phyloP scores from a whole-genome alignment of 2,888 invertebrate species.

The Octonoba sinensis region DNA sequence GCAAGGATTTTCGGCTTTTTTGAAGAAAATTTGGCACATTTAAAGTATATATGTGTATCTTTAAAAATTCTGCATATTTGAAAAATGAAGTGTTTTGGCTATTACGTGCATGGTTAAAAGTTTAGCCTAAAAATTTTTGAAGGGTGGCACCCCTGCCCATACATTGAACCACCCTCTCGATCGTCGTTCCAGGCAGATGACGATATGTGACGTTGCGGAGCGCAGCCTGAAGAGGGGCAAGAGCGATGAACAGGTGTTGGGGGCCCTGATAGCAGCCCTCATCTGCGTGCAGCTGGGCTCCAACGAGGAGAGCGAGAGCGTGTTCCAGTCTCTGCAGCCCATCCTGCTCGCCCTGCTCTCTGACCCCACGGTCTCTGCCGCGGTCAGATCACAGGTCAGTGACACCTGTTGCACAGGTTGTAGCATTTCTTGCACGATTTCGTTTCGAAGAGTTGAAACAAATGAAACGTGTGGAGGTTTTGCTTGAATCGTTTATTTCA shows the following conservation, averaged over 20 bases:
- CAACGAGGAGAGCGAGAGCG: slow-evolving; percentile 77
- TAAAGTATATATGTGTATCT: no score
- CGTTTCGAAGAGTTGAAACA: background rate
- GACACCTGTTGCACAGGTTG: background rate
- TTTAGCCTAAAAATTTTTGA: no score
- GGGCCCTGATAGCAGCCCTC: slow-evolving; percentile 84
- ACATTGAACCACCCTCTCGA: no score
- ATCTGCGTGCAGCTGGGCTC: slow-evolving; percentile 85
- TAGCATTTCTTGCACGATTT: background rate
- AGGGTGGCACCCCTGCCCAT: no score
- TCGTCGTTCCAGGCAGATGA: slow-evolving; percentile 70
- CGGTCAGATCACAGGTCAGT: slow-evolving; percentile 77
- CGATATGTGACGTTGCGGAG: slow-evolving; percentile 84
- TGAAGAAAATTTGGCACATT: no score
- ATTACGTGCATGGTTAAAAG: no score
- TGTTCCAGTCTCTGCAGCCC: slow-evolving; percentile 81
- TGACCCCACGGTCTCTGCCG: slow-evolving; percentile 82
- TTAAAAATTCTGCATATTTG: no score
- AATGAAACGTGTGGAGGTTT: background rate
- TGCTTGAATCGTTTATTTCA: background rate
- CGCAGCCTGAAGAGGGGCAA: slow-evolving; percentile 86
- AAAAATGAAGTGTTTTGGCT: no score
- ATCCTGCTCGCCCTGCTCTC: slow-evolving; percentile 80
- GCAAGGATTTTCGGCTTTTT: no score
- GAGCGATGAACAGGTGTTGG: slow-evolving; percentile 84